These are phyloP conservation scores for Operophtera brumata DNA, from an alignment of 2,888 invertebrate species.

Conservation along the genomic window DNA sequence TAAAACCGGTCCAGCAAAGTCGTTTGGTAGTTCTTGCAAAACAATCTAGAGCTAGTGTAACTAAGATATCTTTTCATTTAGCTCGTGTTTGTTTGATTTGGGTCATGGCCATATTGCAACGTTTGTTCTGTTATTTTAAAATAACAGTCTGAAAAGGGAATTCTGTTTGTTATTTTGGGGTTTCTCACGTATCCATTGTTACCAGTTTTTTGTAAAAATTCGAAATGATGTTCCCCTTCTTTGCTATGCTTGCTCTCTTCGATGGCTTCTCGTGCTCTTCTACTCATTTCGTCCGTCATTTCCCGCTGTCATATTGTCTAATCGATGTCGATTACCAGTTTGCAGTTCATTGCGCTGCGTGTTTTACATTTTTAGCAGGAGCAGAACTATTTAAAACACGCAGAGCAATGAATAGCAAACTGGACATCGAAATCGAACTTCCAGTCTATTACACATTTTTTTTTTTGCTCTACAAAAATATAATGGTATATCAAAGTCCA, in stretches of 20 bases:
- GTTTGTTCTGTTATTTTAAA: constrained; percentile 16
- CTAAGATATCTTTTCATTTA: constrained; percentile 13
- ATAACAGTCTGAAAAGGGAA: constrained; percentile 13
- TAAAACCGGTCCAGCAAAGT: constrained; percentile 11
- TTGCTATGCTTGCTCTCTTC: not conserved
- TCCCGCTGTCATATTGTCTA: too few relatives aligned
- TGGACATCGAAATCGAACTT: too few relatives aligned
- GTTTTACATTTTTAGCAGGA: too few relatives aligned
- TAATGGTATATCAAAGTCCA: too few relatives aligned
- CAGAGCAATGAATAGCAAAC: too few relatives aligned
- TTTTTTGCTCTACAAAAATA: too few relatives aligned
- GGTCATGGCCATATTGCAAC: constrained; percentile 23
- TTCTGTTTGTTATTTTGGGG: constrained; percentile 20
- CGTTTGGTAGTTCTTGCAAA: constrained; percentile 12
- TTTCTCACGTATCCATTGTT: not conserved
- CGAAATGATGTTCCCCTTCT: not conserved
- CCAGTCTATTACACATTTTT: too few relatives aligned
- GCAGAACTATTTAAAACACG: too few relatives aligned
- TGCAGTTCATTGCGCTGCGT: too few relatives aligned
- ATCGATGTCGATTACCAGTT: too few relatives aligned
- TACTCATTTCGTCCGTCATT: too few relatives aligned
- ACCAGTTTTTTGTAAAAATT: not conserved
- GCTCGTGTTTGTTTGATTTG: constrained; percentile 27
- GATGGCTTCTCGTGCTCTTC: too few relatives aligned
- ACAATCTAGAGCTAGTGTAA: constrained; percentile 19